These are phyloP conservation scores for Acromyrmex heyeri DNA, from an alignment of 1,140 invertebrate genomes.

Conservation along the genomic window DNA sequence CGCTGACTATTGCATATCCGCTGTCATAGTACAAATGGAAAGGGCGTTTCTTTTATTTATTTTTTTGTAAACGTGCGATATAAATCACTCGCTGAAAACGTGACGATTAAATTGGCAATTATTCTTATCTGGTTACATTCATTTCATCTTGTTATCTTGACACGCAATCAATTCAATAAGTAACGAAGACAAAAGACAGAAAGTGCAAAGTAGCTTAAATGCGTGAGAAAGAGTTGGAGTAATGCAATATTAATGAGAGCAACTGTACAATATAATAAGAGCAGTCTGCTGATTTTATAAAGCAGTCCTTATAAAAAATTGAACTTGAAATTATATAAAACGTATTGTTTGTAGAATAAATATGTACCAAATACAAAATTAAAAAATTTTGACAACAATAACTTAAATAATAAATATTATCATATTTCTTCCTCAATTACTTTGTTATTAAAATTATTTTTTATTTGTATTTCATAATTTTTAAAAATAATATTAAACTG, in stretches of 20 bases:
- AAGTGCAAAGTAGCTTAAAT: slow-evolving; percentile 12
- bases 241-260: slow-evolving; percentile 32
- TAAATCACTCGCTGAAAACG: slow-evolving; percentile 18
- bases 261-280: neutral
- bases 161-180: slow-evolving; percentile 15
- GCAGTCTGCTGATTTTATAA: neutral
- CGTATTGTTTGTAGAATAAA: neutral
- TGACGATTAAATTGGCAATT: slow-evolving; percentile 10
- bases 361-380: neutral
- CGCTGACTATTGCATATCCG: neutral
- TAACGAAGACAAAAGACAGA: slow-evolving; percentile 15
- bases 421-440: neutral
- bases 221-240: neutral
- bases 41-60: neutral
- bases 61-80: slow-evolving; percentile 14
- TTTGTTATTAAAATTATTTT: slow-evolving; percentile 13
- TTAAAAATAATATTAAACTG: neutral
- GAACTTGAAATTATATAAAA: slow-evolving; percentile 2
- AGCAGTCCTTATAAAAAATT: neutral
- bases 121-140: neutral
- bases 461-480: neutral
- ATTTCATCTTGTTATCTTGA: slow-evolving; percentile 15
- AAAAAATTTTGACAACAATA: neutral
- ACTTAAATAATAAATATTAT: slow-evolving; percentile 17
- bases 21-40: slow-evolving; percentile 21